Base-by-base conservation (phyloP, 2,113 vertebrate species). In the Hippocampus zosterae region DNA sequence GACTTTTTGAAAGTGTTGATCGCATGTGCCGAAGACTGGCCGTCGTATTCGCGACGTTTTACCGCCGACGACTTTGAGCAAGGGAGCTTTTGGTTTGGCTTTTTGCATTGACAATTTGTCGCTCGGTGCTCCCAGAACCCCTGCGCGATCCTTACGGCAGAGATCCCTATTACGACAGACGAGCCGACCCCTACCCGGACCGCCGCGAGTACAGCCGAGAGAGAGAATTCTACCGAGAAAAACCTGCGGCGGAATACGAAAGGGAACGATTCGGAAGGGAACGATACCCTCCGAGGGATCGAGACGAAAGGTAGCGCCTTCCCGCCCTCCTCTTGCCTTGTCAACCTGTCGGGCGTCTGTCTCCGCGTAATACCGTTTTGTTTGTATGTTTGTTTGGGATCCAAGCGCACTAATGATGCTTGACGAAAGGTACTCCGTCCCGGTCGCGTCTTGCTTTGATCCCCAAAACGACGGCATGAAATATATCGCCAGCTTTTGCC, bases 181-280 rank as follows among this genome's bases (percentile, higher is more conserved):
- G 94, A 19, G 81, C 88, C 12, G 96, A 95, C 85, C 85, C 92
- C 19, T 96, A 88, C 68, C 25, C 91, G 84, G 96, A 97, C 53
- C 95, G 94, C 55, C 90, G 95, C 72, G 95, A 97, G 66, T 99
- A 95, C 87, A 95, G 94, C 79, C 90, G 96, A 73, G 96, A 98
- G 12, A 86, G 94, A 69, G 94, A 93, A 5, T 29, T 74, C 11
- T 91, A 89, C 77, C 74, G 92, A 73, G 92, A 96, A 13, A 94
- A 94, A 50, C 88, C 83, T 19, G 73, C 91, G 44, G 73, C 90
- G 73, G 96, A 98, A 69, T 96, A 96, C 3, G 97, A 98, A 29
- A 88, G 96, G 65, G 96, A 97, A 40, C 79, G 96, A 77, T 96
- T 92, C 88, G 97, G 98, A 33, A 93, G 96, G 81, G 96, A 98